Evolutionary conservation across 2,113 vertebrate genomes (phyloP).

Genomic region (Choloepus hoffmanni): DNA sequence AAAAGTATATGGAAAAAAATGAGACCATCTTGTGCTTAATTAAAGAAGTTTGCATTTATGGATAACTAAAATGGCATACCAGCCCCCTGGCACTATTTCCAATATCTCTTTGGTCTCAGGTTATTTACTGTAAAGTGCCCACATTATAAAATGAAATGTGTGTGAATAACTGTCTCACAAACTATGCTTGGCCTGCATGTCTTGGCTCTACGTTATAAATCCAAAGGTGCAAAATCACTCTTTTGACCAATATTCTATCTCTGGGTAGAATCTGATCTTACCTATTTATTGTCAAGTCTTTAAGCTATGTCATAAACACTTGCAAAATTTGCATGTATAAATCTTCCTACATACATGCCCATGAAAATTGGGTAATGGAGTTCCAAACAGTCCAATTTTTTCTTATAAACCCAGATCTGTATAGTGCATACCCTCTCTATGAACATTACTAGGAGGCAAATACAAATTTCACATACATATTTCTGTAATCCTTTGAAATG

Average conservation of each 20-base stretch:
- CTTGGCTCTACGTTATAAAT: constrained; percentile 29
- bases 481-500: constrained; percentile 82
- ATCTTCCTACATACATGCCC: constrained; percentile 66
- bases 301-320: constrained; percentile 72
- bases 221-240: neutral
- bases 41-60: constrained; percentile 59
- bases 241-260: constrained; percentile 64
- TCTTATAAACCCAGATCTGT: constrained; percentile 69
- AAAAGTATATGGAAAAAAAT: constrained; percentile 30
- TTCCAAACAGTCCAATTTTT: constrained; percentile 79
- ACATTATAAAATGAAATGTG: constrained; percentile 68
- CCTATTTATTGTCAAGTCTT: constrained; percentile 65
- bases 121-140: constrained; percentile 68
- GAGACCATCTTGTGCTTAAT: constrained; percentile 63
- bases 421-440: constrained; percentile 57
- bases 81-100: constrained; percentile 66
- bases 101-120: constrained; percentile 65
- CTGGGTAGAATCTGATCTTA: constrained; percentile 72
- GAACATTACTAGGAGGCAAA: constrained; percentile 83
- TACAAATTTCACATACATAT: constrained; percentile 83
- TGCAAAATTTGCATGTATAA: constrained; percentile 75
- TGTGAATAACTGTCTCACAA: constrained; percentile 57
- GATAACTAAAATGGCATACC: constrained; percentile 42
- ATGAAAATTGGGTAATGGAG: constrained; percentile 82
- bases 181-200: neutral